Evolutionary conservation across 2,797 vertebrate genomes (phyloP).

Genomic region (Mus spretus): DNA sequence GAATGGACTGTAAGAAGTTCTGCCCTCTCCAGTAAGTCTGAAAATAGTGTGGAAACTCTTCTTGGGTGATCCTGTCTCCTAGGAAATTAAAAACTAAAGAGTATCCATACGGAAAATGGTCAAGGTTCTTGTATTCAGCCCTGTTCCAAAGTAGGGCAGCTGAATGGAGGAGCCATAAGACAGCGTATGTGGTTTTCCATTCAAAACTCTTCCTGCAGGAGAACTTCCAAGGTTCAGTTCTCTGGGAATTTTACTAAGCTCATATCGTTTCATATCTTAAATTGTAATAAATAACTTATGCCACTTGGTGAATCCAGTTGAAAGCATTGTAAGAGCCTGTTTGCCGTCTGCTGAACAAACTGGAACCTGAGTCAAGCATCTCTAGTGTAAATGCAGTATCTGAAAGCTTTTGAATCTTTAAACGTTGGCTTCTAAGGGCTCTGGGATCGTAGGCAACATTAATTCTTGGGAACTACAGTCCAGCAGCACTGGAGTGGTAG

Average conservation of each 20-base stretch:
- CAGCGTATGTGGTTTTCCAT: not conserved
- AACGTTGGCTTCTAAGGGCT: slow-evolving; percentile 27
- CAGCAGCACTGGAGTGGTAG: not conserved
- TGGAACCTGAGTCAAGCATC: slow-evolving; percentile 8
- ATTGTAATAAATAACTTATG: slow-evolving; percentile 23
- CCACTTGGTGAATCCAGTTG: slow-evolving; percentile 16
- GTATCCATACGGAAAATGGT: not conserved
- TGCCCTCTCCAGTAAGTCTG: not conserved
- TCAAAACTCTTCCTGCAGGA: not conserved
- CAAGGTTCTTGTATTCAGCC: not conserved
- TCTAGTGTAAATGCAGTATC: slow-evolving; percentile 7
- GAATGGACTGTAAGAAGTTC: not conserved
- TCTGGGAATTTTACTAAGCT: slow-evolving; percentile 45
- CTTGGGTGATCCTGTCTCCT: slow-evolving; percentile 15
- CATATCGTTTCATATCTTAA: slow-evolving; percentile 15
- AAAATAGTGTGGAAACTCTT: not conserved
- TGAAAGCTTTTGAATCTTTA: slow-evolving; percentile 33
- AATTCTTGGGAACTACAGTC: slow-evolving; percentile 25
- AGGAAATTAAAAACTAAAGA: not conserved
- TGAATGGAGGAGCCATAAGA: not conserved
- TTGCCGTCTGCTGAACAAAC: slow-evolving; percentile 36
- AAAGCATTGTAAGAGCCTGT: slow-evolving; percentile 35
- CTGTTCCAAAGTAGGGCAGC: not conserved
- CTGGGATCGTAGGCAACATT: slow-evolving; percentile 14
- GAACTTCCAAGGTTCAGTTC: not conserved